Base-by-base conservation (phyloP, 2,113 vertebrate species). In the Corapipo altera region DNA sequence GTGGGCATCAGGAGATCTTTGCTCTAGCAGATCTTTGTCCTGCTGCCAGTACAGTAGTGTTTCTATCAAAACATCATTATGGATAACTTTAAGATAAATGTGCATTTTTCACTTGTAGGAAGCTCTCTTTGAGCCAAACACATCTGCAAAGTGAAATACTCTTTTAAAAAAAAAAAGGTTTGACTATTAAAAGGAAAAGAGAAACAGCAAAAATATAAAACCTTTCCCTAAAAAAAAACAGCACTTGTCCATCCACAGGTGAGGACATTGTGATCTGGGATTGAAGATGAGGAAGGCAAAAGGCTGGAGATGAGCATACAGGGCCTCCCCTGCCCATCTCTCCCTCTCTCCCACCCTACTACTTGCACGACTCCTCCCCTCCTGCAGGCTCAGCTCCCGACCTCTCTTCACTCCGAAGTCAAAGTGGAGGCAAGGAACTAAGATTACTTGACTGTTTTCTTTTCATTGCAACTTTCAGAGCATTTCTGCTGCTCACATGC, bases 191-290 rank as follows among this genome's bases (percentile, higher is more conserved):
- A 95, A 94, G 91, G 44, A 80, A 61, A 19, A 86, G 17, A 86
- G 30, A 62, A 86, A 88, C 67, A 37, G 7, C 69, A 86, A 78
- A 85, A 95, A 92, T 97, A 97, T 30, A 97, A 97, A 97, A 95
- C 30, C 10, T 93, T 89, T 91, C 89, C 80, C 84, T 81, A 43
- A 84, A 95, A 87, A 95, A 87, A 75, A n/a, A 41, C 41, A 84
- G 15, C 57, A 26, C n/a, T 95, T 92, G 19, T 32, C 51, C 12
- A 2, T 28, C 44, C 5, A 1, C 7, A 64, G 26, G 48, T 75
- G 76, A 87, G 80, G 80, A 91, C 65, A 70, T 20, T 85, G 95
- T 55, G 18, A 64, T 85, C 90, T 94, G 76, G 96, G 93, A 92
- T 57, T 72, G 93, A 41, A 18, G 27, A 22, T 30, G 58, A 83